These are phyloP conservation scores for Caenorhabditis macrosperma DNA, from an alignment of 2,888 invertebrate genomes.

Conservation along the genomic window DNA sequence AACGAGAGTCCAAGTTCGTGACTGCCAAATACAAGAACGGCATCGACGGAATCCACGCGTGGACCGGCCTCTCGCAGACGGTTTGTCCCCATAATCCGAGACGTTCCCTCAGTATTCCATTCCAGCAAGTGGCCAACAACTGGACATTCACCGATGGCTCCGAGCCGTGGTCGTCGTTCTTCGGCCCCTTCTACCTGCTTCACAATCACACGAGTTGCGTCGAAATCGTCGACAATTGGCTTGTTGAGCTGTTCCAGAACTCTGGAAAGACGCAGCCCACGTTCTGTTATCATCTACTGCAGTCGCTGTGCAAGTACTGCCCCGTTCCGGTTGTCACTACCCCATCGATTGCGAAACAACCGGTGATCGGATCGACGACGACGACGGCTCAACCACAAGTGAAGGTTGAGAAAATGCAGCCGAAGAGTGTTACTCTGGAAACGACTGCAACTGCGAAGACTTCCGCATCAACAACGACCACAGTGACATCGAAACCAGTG, in stretches of 20 bases:
- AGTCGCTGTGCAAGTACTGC: conserved; percentile 35
- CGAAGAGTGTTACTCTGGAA: conserved; percentile 2
- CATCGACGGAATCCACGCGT: conserved; percentile 37
- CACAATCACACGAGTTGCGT: conserved; percentile 42
- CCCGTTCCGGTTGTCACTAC: conserved; percentile 3
- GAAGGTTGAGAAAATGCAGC: conserved; percentile 25
- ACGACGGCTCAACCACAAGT: too few relatives aligned
- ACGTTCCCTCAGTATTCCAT: not conserved
- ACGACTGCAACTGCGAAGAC: not conserved
- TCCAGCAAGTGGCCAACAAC: conserved; percentile 34
- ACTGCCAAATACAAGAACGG: conserved; percentile 13
- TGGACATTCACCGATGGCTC: conserved; percentile 46
- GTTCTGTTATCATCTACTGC: conserved; percentile 23
- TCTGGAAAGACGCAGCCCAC: conserved; percentile 36
- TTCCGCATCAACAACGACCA: not conserved
- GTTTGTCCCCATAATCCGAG: not conserved
- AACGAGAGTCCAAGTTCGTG: conserved; percentile 25
- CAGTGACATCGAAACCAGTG: not conserved
- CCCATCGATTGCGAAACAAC: not conserved
- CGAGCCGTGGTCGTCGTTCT: conserved; percentile 34
- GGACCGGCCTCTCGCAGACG: conserved; percentile 40
- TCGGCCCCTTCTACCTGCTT: conserved; percentile 8
- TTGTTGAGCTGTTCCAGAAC: conserved; percentile 21
- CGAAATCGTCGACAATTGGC: conserved; percentile 40
- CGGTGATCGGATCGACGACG: too few relatives aligned